Evolutionary conservation across 2,888 invertebrate species (phyloP).

Genomic region (Leptogaster cylindrica): DNA sequence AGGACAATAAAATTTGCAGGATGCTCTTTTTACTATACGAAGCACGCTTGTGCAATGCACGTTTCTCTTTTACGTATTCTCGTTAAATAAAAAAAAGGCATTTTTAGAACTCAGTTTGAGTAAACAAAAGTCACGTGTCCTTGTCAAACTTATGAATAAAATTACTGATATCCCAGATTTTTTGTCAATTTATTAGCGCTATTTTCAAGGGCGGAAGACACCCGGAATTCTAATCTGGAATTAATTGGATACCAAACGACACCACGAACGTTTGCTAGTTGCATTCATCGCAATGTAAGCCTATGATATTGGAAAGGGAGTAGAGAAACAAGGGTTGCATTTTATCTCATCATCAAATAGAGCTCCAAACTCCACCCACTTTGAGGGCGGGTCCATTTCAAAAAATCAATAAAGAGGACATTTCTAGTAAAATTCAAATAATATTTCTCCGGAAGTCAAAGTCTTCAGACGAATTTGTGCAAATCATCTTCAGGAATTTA

Average conservation of each 20-base stretch:
- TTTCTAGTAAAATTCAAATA: too few species aligned
- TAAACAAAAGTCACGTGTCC: conserved; percentile 21
- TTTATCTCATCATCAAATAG: not conserved
- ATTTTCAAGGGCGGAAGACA: conserved; percentile 19
- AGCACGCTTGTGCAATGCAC: too few species aligned
- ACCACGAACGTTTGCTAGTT: conserved; percentile 15
- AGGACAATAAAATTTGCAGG: too few species aligned
- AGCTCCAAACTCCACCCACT: not conserved
- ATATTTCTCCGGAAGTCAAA: not conserved
- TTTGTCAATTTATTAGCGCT: conserved; percentile 28
- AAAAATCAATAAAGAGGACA: conserved; percentile 21
- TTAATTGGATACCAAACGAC: conserved; percentile 30
- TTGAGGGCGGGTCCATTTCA: conserved; percentile 4
- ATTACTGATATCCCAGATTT: not conserved
- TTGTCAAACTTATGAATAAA: conserved; percentile 24
- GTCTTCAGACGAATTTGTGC: conserved; percentile 1
- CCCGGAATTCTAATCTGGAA: conserved; percentile 23
- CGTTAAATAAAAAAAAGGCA: conserved; percentile 2
- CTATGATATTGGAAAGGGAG: too few species aligned
- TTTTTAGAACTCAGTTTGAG: conserved; percentile 20
- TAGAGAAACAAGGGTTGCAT: not conserved
- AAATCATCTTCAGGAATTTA: not conserved
- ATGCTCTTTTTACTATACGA: too few species aligned
- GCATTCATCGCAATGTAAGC: too few species aligned
- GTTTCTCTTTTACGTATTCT: conserved; percentile 10